Conservation (phyloP, 2,797 vertebrate genomes). For the Botia almorhae region DNA sequence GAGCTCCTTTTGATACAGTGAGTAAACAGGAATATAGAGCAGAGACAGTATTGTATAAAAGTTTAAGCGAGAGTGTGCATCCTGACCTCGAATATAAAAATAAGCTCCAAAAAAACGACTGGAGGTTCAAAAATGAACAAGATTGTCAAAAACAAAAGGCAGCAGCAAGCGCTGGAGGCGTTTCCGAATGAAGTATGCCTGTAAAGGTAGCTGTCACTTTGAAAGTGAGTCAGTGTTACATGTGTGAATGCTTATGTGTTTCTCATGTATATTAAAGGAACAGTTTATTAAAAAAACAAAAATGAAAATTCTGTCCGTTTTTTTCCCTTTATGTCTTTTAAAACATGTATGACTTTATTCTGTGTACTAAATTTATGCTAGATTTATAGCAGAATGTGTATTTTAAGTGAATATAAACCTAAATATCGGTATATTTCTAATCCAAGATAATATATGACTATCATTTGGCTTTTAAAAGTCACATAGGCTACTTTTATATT, state of each 20-base stretch:
- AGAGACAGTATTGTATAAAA: constrained; percentile 7
- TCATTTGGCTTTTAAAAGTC: too few relatives aligned
- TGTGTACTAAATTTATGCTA: neutral
- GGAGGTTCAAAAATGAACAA: constrained; percentile 38
- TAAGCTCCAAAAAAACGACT: constrained; percentile 60
- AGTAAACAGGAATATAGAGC: constrained; percentile 25
- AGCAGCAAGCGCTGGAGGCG: constrained; percentile 30
- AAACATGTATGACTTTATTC: neutral
- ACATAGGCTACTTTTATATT: too few relatives aligned
- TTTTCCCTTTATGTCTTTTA: neutral
- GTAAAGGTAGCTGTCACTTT: constrained; percentile 57
- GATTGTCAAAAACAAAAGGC: constrained; percentile 39
- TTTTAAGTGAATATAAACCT: too few relatives aligned
- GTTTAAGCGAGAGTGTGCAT: constrained; percentile 34
- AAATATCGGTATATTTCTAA: too few relatives aligned
- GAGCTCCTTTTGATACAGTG: constrained; percentile 30
- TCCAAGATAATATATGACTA: too few relatives aligned
- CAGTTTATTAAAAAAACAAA: neutral
- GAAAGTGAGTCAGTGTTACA: constrained; percentile 43
- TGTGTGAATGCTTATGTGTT: neutral
- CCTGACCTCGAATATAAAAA: constrained; percentile 62
- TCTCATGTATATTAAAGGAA: constrained; percentile 16
- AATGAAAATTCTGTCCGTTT: neutral
- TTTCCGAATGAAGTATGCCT: constrained; percentile 35
- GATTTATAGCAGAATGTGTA: neutral